Conservation (phyloP, 1,140 invertebrate genomes). For the Drosophila ananassae region DNA sequence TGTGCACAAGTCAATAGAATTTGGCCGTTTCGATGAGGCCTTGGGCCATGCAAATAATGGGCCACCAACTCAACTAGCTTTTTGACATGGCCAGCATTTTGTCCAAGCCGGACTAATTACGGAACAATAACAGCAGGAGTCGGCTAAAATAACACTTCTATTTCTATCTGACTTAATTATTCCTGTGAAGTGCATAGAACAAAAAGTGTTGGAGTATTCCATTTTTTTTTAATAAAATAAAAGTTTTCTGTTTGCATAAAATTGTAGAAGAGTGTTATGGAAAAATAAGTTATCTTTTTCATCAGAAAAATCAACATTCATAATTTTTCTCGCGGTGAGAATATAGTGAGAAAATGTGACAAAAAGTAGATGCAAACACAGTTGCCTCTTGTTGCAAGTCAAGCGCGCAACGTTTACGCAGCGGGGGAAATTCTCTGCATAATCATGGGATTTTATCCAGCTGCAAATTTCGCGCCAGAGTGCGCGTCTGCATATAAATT, state of each 20-base stretch:
- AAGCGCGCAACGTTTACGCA: conserved; percentile 47
- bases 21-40: conserved; percentile 37
- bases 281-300: background rate
- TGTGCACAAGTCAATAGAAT: conserved; percentile 73
- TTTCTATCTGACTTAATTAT: conserved; percentile 1
- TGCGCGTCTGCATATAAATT: conserved; percentile 78
- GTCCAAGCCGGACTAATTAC: conserved; percentile 53
- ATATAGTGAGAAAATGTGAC: background rate
- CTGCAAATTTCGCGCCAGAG: conserved; percentile 78
- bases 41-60: conserved; percentile 39
- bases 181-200: background rate
- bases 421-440: conserved; percentile 66
- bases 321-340: conserved; percentile 8
- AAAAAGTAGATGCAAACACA: conserved; percentile 30
- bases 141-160: conserved; percentile 12
- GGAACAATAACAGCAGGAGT: conserved; percentile 58
- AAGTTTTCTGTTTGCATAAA: background rate
- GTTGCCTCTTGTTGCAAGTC: conserved; percentile 45
- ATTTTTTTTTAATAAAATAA: no score
- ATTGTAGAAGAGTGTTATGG: background rate
- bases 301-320: background rate
- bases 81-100: conserved; percentile 21
- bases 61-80: conserved; percentile 19
- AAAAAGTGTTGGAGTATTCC: background rate
- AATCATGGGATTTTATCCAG: conserved; percentile 80